These are phyloP conservation scores for Leptoclinus maculatus DNA, from an alignment of 2,797 vertebrate species.

Conservation along the genomic window DNA sequence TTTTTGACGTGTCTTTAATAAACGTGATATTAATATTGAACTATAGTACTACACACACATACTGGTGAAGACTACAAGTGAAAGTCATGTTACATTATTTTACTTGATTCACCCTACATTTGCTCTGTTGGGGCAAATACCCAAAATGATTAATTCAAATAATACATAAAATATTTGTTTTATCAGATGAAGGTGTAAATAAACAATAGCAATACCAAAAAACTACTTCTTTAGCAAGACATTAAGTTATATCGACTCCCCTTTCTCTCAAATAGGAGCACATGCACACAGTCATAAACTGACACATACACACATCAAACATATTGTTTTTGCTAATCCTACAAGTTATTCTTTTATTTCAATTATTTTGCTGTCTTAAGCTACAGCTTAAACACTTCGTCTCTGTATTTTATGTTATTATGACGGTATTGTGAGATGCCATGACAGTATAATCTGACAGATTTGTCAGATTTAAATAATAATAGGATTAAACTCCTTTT, in stretches of 20 bases:
- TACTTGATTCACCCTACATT: not conserved
- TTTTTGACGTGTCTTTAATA: not conserved
- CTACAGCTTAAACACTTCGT: constrained; percentile 11
- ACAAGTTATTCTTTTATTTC: constrained; percentile 18
- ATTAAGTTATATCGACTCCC: not conserved
- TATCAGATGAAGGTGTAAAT: constrained; percentile 11
- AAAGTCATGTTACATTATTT: constrained; percentile 11
- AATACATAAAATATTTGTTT: not conserved
- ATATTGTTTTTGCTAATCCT: not conserved
- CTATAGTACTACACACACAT: not conserved
- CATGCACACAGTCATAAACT: not conserved
- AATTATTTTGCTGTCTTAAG: constrained; percentile 16
- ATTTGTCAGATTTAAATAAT: constrained; percentile 48
- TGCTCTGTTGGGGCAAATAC: not conserved
- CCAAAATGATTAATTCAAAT: constrained; percentile 10
- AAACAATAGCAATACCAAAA: not conserved
- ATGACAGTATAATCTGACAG: constrained; percentile 35
- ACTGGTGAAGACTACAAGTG: not conserved
- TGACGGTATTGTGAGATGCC: constrained; percentile 12
- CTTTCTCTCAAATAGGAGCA: not conserved
- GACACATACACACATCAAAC: not conserved
- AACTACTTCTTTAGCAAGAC: not conserved
- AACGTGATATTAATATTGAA: not conserved
- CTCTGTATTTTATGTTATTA: constrained; percentile 21
- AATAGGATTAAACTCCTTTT: constrained; percentile 40